Evolutionary conservation across 1,140 invertebrate genomes (phyloP).

Genomic region (Formica exsecta): DNA sequence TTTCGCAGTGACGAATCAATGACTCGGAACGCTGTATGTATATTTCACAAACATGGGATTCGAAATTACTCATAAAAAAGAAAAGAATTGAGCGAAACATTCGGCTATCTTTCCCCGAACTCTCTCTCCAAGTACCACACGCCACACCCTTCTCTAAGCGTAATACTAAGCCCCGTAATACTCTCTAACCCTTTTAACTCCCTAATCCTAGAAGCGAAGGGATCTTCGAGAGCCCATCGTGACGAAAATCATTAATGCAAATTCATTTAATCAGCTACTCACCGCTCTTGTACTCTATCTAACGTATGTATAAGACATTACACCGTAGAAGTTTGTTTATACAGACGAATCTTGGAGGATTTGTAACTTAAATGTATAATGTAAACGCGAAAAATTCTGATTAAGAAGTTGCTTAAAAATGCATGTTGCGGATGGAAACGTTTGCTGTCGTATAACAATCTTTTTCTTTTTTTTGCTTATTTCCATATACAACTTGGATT

Average conservation of each 20-base stretch:
- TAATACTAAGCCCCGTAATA: slow-evolving; percentile 63
- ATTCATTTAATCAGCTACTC: slow-evolving; percentile 69
- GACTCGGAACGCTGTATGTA: not conserved
- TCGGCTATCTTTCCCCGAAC: slow-evolving; percentile 38
- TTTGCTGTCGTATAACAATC: slow-evolving; percentile 4
- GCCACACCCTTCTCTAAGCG: slow-evolving; percentile 52
- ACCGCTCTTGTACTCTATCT: not conserved
- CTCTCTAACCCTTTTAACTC: slow-evolving; percentile 70
- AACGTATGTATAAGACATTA: slow-evolving; percentile 37
- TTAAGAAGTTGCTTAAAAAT: slow-evolving; percentile 40
- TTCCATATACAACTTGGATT: slow-evolving; percentile 32
- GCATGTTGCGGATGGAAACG: slow-evolving; percentile 1
- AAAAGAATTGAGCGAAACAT: slow-evolving; percentile 1
- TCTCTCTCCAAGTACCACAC: slow-evolving; percentile 22
- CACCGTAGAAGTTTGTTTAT: slow-evolving; percentile 9
- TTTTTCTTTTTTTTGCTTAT: slow-evolving; percentile 42
- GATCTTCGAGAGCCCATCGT: slow-evolving; percentile 69
- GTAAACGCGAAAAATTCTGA: slow-evolving; percentile 2
- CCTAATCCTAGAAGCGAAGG: slow-evolving; percentile 66
- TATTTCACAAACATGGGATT: slow-evolving; percentile 10
- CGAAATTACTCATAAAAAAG: not conserved
- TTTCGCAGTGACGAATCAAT: slow-evolving; percentile 26
- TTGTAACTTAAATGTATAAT: slow-evolving; percentile 39
- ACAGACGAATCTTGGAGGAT: not conserved
- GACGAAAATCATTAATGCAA: slow-evolving; percentile 75